Conservation (phyloP, 2,888 invertebrate genomes). For the Corbicula japonica region DNA sequence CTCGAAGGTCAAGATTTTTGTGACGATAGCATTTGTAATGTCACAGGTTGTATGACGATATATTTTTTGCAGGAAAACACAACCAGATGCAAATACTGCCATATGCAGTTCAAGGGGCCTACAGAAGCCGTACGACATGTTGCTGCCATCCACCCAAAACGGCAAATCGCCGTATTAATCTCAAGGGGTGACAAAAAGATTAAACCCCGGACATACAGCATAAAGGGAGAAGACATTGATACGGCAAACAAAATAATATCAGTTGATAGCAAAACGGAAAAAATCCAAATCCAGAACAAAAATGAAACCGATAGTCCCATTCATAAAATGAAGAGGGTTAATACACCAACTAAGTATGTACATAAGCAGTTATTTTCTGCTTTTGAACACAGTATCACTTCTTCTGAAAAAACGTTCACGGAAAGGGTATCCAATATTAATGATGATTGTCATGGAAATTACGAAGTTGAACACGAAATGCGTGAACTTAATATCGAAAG, state of each 20-base stretch:
- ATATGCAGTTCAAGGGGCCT: background rate
- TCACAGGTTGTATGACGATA: too few species aligned
- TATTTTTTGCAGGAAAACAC: too few species aligned
- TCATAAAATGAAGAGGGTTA: conserved; percentile 9
- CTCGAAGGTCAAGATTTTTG: too few species aligned
- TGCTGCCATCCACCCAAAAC: background rate
- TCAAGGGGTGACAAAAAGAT: background rate
- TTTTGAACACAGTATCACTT: background rate
- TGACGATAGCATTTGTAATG: too few species aligned
- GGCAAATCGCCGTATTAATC: background rate
- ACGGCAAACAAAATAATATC: background rate
- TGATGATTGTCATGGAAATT: background rate
- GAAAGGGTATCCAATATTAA: background rate
- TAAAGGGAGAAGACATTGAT: background rate
- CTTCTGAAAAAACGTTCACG: background rate
- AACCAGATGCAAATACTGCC: conserved; percentile 11
- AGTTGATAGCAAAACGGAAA: background rate
- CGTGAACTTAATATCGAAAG: background rate
- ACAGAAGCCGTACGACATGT: conserved; percentile 3
- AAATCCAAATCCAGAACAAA: conserved; percentile 1
- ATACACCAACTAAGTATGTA: conserved; percentile 19
- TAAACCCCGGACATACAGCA: background rate
- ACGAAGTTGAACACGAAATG: background rate
- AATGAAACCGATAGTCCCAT: background rate
- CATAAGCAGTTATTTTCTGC: conserved; percentile 3